Base-by-base conservation (phyloP, 2,888 invertebrate genomes). In the Dione vanillae region DNA sequence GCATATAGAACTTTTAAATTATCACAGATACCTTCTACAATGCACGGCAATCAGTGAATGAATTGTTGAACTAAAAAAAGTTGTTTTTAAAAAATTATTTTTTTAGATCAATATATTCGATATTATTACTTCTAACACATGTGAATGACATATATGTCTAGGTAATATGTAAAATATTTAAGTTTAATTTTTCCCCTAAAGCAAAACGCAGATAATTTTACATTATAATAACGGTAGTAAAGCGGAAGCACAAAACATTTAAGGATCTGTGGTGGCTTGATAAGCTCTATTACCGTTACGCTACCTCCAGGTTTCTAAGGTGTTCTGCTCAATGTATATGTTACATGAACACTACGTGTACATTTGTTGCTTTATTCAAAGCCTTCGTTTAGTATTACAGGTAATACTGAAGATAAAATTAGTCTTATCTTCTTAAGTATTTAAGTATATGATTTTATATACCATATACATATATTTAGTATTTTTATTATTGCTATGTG, bases 231-330 rank as follows among this genome's bases (percentile, higher is more conserved):
- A 20, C 16, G 78, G 78, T 75, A 77, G 79, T 80, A 81, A 73
- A 78, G 78, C 78, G 78, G 77, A 75, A 76, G 80, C 75, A 82
- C 83, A 83, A 84, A 85, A 84, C 85, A 84, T 86, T 84, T 84
- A 83, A 84, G 82, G 82, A 81, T 84, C 81, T 85, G 85, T 70
- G 82, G 77, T 76, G 78, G 78, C 70, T 76, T 73, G 86, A 88
- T 87, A 87, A 88, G 85, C 84, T 82, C 78, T 78, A 83, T 79
- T 74, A 76, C 79, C 79, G 77, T 84, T 83, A 83, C 82, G 80
- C 78, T 77, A 78, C 82, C 80, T 82, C 82, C 83, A n/a, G 81
- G 80, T 77, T 79, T 80, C 75, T 82, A 79, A 79, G 76, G 77
- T 79, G 62, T 71, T 78, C 73, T 76, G 71, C 77, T 74, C 68